A percentile compares a stretch with the other conserved stretches of the same genome.
These are phyloP conservation scores for Timandra comae DNA, from an alignment of 2,888 invertebrate species.

Conservation along the genomic window DNA sequence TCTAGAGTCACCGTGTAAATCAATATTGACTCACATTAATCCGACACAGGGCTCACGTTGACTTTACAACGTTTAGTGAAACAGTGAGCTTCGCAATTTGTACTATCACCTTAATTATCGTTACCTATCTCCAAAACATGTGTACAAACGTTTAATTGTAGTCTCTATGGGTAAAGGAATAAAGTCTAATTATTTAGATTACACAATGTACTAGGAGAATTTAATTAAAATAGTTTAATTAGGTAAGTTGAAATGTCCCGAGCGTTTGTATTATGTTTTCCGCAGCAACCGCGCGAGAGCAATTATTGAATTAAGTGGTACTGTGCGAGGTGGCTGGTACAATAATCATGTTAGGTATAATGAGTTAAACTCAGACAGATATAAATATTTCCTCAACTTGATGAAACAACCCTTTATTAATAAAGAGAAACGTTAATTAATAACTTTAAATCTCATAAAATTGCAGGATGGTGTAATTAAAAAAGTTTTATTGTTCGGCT, in stretches of 20 bases:
- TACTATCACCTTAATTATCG: constrained; percentile 9
- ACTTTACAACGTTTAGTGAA: constrained; percentile 16
- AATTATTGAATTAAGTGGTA: too few relatives aligned
- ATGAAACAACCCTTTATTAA: too few relatives aligned
- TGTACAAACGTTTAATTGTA: background rate
- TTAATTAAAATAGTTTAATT: constrained; percentile 23
- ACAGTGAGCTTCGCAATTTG: constrained; percentile 12
- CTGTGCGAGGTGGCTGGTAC: too few relatives aligned
- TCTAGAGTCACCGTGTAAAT: constrained; percentile 24
- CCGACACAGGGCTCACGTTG: constrained; percentile 27
- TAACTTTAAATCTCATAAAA: too few relatives aligned
- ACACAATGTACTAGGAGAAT: constrained; percentile 9
- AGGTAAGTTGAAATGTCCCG: constrained; percentile 1
- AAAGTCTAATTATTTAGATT: constrained; percentile 9
- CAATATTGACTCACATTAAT: constrained; percentile 43
- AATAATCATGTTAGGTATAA: too few relatives aligned
- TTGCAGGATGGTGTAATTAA: too few relatives aligned
- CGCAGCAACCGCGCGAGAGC: too few relatives aligned
- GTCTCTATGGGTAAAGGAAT: constrained; percentile 1
- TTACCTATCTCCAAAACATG: background rate
- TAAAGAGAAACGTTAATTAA: too few relatives aligned
- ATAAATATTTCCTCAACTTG: too few relatives aligned
- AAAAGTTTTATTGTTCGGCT: too few relatives aligned
- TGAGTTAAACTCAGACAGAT: too few relatives aligned
- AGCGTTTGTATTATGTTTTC: background rate